Base-by-base conservation (phyloP, 1,140 invertebrate species). In the Drosophila malerkotliana region DNA sequence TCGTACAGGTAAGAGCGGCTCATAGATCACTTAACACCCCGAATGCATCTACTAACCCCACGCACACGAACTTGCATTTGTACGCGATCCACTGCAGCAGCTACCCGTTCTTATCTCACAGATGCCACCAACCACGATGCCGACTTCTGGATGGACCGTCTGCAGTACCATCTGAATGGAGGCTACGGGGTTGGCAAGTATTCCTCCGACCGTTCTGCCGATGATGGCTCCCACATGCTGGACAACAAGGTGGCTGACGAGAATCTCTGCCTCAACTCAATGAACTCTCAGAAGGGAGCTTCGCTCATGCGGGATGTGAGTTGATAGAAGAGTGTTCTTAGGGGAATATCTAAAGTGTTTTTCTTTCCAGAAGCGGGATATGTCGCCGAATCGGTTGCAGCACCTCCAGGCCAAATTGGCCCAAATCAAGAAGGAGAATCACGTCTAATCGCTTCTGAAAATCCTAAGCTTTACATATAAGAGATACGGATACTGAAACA, bases 221-320 rank as follows among this genome's bases (percentile, higher is more conserved):
- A 85, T n/a, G 90, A 90, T 48, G 77, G 68, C 9, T 62, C 74
- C 30, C 53, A 68, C 55, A 77, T 91, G 49, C 30, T 90, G 68
- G 91, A 92, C 62, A 92, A 92, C 68, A 92, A 91, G 62, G 83
- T 90, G 49, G 85, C 67, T 14, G 91, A 92, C 71, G 91, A 92
- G 56, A 92, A 92, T 73, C 61, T 92, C 34, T 92, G 84, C 49
- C 63, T 92, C 9, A 92, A 90, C 61, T 59, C 85, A 2, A 82
- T 92, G 67, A 87, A 85, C 64, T 58, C 91, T 12, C 91, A 91
- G 58, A 92, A 91, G 18, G 18, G 18, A 64, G 74, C 68, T 8
- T 91, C 91, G 28, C 68, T 90, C 9, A 77, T 77, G 26, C 78
- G 77, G 18, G 90, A 91, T 60, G 89, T 89, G 26, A 73, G 82